These are phyloP conservation scores for Drosophila watanabei DNA, from an alignment of 1,140 invertebrate species.

Conservation along the genomic window DNA sequence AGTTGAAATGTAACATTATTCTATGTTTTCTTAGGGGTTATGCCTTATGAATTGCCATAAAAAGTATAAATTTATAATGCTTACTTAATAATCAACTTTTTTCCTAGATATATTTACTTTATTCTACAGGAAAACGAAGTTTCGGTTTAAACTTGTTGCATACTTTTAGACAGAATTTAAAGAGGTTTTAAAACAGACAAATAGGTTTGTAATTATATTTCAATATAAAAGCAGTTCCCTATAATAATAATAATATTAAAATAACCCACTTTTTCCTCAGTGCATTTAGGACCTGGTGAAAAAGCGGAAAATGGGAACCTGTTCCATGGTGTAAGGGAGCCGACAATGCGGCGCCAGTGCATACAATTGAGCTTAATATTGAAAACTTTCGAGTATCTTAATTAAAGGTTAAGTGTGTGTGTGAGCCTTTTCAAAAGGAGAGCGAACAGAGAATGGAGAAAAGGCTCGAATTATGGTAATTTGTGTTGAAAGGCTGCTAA, in stretches of 20 bases:
- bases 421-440: slow-evolving; percentile 64
- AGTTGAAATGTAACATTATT: not conserved
- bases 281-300: slow-evolving; percentile 3
- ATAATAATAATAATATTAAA: not conserved
- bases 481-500: slow-evolving; percentile 53
- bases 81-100: not conserved
- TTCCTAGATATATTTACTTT: not conserved
- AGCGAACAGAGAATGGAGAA: slow-evolving; percentile 61
- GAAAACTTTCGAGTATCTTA: slow-evolving; percentile 82
- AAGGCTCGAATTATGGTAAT: slow-evolving; percentile 54
- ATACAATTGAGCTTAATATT: slow-evolving; percentile 75
- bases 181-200: not conserved
- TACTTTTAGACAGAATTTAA: not conserved
- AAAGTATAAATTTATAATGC: too few species aligned
- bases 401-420: slow-evolving; percentile 80
- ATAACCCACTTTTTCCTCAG: not conserved
- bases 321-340: slow-evolving; percentile 34
- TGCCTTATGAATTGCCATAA: not conserved
- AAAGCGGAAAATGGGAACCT: slow-evolving; percentile 44
- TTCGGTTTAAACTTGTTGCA: not conserved
- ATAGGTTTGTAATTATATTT: not conserved
- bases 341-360: slow-evolving; percentile 67
- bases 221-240: too few species aligned
- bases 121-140: fast-evolving
- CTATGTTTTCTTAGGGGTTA: not conserved